These are phyloP conservation scores for Arothron firmamentum DNA, from an alignment of 2,113 vertebrate genomes.

Conservation along the genomic window DNA sequence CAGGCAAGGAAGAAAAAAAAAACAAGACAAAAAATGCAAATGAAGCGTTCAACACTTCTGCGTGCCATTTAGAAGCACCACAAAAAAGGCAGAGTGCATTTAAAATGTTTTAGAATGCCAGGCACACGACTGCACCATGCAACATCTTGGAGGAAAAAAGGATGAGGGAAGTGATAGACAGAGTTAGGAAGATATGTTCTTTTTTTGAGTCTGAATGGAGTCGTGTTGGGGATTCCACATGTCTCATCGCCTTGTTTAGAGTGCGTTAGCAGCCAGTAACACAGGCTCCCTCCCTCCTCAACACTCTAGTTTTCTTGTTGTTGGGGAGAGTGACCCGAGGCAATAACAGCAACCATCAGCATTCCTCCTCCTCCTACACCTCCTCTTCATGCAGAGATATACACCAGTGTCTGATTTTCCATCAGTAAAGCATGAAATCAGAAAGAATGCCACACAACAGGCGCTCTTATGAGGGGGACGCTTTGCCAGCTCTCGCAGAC, in stretches of 20 bases:
- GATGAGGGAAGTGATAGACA: constrained; percentile 23
- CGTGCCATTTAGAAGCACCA: constrained; percentile 59
- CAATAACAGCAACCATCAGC: constrained; percentile 84
- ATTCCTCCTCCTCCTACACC: constrained; percentile 83
- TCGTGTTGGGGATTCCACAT: constrained; percentile 81
- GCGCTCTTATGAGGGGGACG: constrained; percentile 80
- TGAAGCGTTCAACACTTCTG: constrained; percentile 46
- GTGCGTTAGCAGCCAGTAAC: constrained; percentile 92
- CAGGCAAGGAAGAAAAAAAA: constrained; percentile 55
- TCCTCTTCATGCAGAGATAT: constrained; percentile 88
- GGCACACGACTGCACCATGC: constrained; percentile 65
- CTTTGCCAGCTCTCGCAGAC: constrained; percentile 69
- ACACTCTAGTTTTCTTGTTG: constrained; percentile 92
- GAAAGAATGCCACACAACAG: constrained; percentile 89
- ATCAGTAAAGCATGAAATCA: constrained; percentile 98
- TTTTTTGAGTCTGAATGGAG: constrained; percentile 63
- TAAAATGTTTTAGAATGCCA: constrained; percentile 68
- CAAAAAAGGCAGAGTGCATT: constrained; percentile 50
- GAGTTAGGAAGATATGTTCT: constrained; percentile 36
- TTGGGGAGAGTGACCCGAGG: constrained; percentile 94
- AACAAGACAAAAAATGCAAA: constrained; percentile 72
- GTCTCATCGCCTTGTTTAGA: constrained; percentile 85
- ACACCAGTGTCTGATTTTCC: constrained; percentile 92
- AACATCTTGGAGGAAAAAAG: constrained; percentile 44
- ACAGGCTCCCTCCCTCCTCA: constrained; percentile 75